Conservation (phyloP, 2,797 vertebrate genomes). For the Channallabes apus region DNA sequence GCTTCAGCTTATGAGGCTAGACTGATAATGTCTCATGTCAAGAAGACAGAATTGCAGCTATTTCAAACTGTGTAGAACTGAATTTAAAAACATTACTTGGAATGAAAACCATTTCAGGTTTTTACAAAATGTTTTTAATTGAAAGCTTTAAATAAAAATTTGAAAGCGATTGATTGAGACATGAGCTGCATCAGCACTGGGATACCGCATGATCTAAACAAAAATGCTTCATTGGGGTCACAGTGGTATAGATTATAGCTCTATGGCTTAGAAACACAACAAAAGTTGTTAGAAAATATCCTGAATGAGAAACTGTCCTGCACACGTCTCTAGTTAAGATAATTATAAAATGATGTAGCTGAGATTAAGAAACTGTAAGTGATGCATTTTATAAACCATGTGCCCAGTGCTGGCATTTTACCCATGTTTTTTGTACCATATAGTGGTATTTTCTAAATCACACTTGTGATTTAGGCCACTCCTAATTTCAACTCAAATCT, state of each 20-base stretch:
- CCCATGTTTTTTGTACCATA: not conserved
- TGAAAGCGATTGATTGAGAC: not conserved
- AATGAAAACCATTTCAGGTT: not conserved
- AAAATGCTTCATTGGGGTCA: not conserved
- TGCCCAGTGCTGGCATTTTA: not conserved
- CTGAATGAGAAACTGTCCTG: not conserved
- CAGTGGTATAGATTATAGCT: not conserved
- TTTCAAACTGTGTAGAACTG: not conserved
- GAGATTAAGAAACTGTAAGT: not conserved
- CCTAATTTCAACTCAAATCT: not conserved
- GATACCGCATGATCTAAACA: not conserved
- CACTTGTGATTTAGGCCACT: not conserved
- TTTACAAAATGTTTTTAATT: not conserved
- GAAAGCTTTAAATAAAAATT: not conserved
- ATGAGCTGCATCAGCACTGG: not conserved
- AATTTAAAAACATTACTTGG: not conserved
- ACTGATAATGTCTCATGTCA: constrained; percentile 22
- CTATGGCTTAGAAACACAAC: not conserved
- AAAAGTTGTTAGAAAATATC: not conserved
- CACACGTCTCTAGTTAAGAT: not conserved
- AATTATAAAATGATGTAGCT: not conserved
- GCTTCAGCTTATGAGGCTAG: not conserved
- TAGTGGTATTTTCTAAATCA: not conserved
- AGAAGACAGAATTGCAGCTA: constrained; percentile 8
- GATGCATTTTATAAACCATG: not conserved